phyloP scores from a whole-genome alignment of 2,888 invertebrate genomes.

The Apamea epomidion region DNA sequence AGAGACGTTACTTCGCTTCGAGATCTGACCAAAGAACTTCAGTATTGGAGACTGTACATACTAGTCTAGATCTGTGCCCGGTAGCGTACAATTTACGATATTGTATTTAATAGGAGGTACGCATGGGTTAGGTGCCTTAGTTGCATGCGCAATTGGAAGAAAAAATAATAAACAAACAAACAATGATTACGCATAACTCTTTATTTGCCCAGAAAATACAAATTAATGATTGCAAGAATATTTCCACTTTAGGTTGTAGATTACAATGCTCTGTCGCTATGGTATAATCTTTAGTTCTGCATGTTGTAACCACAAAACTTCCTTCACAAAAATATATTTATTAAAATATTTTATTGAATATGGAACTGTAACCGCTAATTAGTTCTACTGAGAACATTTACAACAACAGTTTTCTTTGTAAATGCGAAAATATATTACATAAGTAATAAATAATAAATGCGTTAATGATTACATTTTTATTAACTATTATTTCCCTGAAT shows the following conservation, averaged over 20 bases:
- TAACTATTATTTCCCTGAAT: conserved; percentile 48
- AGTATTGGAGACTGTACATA: neutral
- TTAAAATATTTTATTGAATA: conserved; percentile 81
- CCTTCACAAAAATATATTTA: conserved; percentile 88
- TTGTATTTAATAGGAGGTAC: neutral
- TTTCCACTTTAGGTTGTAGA: conserved; percentile 80
- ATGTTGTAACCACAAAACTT: conserved; percentile 82
- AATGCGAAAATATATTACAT: conserved; percentile 69
- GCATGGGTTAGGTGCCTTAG: neutral
- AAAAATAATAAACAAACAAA: conserved; percentile 64
- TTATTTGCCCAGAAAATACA: conserved; percentile 90
- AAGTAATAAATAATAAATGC: conserved; percentile 69
- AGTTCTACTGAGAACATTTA: conserved; percentile 68
- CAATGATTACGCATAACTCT: conserved; percentile 85
- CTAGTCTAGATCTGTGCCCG: neutral
- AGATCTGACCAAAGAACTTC: neutral
- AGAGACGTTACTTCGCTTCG: neutral
- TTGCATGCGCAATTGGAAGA: neutral
- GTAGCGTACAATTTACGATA: neutral
- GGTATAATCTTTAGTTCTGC: conserved; percentile 69
- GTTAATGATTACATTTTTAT: conserved; percentile 57
- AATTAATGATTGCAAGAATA: conserved; percentile 88
- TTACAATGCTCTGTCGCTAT: conserved; percentile 77
- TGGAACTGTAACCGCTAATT: conserved; percentile 85
- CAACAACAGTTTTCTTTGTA: conserved; percentile 71